These are phyloP conservation scores for Crepidodera aurea DNA, from an alignment of 2,888 invertebrate genomes.

Conservation along the genomic window DNA sequence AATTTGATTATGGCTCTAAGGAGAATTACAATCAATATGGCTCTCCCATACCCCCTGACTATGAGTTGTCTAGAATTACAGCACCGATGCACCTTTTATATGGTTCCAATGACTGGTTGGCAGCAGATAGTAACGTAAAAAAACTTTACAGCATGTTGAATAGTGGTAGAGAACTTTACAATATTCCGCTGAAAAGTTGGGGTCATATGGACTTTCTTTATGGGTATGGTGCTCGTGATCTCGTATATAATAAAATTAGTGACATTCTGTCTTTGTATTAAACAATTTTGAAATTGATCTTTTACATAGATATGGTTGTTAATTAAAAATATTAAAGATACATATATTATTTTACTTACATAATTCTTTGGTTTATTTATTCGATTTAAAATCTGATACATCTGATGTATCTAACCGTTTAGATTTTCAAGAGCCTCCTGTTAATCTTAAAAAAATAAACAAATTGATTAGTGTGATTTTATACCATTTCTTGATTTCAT, in stretches of 20 bases:
- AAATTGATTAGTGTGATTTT: no score
- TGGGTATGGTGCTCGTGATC: conserved; percentile 51
- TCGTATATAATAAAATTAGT: conserved; percentile 52
- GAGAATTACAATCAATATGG: conserved; percentile 51
- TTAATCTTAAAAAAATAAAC: no score
- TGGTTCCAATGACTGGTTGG: conserved; percentile 63
- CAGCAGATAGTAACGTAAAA: conserved; percentile 52
- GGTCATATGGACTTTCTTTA: conserved; percentile 57
- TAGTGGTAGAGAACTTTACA: conserved; percentile 46
- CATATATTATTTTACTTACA: no score
- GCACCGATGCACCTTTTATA: conserved; percentile 61
- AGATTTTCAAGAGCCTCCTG: no score
- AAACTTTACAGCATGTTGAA: conserved; percentile 52
- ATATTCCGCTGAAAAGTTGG: conserved; percentile 50
- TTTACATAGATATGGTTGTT: no score
- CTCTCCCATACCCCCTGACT: conserved; percentile 57
- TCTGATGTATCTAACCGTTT: no score
- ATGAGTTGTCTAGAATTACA: conserved; percentile 58
- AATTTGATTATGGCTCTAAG: conserved; percentile 68
- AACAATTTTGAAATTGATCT: no score
- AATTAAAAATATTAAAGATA: no score
- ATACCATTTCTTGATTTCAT: no score
- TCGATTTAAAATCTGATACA: no score
- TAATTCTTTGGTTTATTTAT: no score
- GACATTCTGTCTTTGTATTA: neutral